Conservation (phyloP, 2,797 vertebrate genomes). For the Dendrocincla fuliginosa region DNA sequence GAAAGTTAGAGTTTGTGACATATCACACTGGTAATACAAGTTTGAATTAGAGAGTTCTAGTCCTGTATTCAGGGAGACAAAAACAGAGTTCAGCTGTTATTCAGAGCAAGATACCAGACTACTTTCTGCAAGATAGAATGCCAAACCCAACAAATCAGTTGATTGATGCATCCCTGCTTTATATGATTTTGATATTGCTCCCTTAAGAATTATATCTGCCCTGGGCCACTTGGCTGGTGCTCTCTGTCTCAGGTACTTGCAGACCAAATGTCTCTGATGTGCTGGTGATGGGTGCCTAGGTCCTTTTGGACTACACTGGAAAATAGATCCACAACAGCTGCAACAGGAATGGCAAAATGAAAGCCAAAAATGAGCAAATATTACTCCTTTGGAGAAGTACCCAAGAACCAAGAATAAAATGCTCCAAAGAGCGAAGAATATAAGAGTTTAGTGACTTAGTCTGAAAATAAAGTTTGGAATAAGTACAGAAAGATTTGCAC, state of each 20-base stretch:
- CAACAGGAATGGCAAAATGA: background rate
- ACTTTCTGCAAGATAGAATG: background rate
- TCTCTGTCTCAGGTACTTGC: background rate
- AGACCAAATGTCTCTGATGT: background rate
- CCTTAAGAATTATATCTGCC: background rate
- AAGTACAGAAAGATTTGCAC: background rate
- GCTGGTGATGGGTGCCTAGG: background rate
- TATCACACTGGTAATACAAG: background rate
- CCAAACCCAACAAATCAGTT: background rate
- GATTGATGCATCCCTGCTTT: background rate
- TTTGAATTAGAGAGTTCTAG: background rate
- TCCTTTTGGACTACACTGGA: background rate
- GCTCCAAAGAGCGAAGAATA: background rate
- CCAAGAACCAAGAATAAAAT: background rate
- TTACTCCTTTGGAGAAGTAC: background rate
- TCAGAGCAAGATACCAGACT: background rate
- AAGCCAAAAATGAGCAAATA: background rate
- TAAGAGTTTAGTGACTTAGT: background rate
- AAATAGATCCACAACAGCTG: background rate
- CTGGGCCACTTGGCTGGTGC: background rate
- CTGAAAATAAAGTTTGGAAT: background rate
- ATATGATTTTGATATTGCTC: background rate
- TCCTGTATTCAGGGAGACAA: background rate
- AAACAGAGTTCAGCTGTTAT: background rate
- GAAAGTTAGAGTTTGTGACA: background rate